phyloP scores from a whole-genome alignment of 1,140 invertebrate genomes.

The Drosophila pseudoananassae region DNA sequence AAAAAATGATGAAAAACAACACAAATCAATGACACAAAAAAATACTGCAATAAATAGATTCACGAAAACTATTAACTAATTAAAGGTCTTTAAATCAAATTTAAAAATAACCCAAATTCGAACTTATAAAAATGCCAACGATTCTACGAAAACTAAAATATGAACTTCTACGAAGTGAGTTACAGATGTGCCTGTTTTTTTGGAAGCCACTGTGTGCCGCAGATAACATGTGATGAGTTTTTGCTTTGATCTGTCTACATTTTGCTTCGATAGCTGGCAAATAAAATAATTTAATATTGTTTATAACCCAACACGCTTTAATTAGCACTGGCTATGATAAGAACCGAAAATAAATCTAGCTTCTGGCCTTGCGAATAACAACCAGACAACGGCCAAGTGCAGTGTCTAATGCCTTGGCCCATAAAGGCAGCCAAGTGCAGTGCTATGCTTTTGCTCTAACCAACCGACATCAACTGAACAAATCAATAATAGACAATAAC shows the following conservation, averaged over 20 bases:
- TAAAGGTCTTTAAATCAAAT: neutral
- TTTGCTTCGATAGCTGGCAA: slow-evolving; percentile 24
- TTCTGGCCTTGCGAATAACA: slow-evolving; percentile 7
- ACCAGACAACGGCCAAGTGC: slow-evolving; percentile 38
- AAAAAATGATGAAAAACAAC: neutral
- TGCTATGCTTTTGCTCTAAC: slow-evolving; percentile 38
- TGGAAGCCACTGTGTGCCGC: slow-evolving; percentile 52
- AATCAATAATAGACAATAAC: slow-evolving; percentile 49
- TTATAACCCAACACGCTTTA: slow-evolving; percentile 56
- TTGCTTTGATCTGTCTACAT: slow-evolving; percentile 30
- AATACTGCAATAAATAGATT: slow-evolving; percentile 3
- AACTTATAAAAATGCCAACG: slow-evolving; percentile 36
- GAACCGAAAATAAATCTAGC: slow-evolving; percentile 24
- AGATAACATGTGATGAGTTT: slow-evolving; percentile 60
- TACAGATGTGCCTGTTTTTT: slow-evolving; percentile 22
- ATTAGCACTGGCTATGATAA: slow-evolving; percentile 50
- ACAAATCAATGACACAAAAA: slow-evolving; percentile 8
- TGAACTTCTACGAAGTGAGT: slow-evolving; percentile 72
- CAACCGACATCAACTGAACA: slow-evolving; percentile 25
- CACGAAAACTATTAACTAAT: slow-evolving; percentile 4
- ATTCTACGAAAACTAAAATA: slow-evolving; percentile 69
- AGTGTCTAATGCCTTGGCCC: slow-evolving; percentile 59
- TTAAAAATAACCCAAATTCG: neutral
- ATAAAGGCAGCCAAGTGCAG: slow-evolving; percentile 42
- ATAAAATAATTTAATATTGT: slow-evolving; percentile 59